Evolutionary conservation across 2,888 invertebrate genomes (phyloP).

Genomic region (Polydrusus cervinus): DNA sequence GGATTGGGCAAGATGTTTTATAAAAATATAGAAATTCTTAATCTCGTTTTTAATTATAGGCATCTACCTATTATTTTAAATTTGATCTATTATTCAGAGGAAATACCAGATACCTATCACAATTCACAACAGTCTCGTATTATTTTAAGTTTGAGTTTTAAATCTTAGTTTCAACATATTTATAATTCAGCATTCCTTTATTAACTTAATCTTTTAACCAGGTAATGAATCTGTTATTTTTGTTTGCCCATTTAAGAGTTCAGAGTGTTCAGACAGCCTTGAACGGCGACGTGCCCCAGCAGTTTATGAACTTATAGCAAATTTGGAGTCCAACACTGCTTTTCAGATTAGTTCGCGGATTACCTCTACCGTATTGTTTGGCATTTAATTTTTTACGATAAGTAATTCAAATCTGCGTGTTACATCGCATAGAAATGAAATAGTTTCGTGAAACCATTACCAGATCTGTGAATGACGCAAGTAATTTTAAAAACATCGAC

Average conservation of each 20-base stretch:
- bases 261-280: constrained; percentile 40
- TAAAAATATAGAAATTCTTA: not conserved
- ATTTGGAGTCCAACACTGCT: constrained; percentile 38
- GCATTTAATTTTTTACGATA: constrained; percentile 20
- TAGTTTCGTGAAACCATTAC: not conserved
- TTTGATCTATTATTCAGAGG: constrained; percentile 33
- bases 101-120: constrained; percentile 19
- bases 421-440: constrained; percentile 10
- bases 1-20: not conserved
- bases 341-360: constrained; percentile 31
- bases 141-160: constrained; percentile 7
- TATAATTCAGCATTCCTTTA: constrained; percentile 1
- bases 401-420: not conserved
- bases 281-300: constrained; percentile 17
- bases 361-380: constrained; percentile 32
- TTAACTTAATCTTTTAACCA: constrained; percentile 5
- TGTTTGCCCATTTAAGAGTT: constrained; percentile 30
- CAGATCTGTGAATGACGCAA: not conserved
- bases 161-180: not conserved
- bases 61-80: not conserved
- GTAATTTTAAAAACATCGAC: constrained; percentile 20
- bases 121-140: constrained; percentile 24
- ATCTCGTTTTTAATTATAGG: too few relatives aligned
- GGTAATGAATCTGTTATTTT: constrained; percentile 12
- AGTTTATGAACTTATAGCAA: constrained; percentile 20